Evolutionary conservation across 92 coral and sea anemone genomes (phyloP).

Genomic region (Paramuricea clavata): DNA sequence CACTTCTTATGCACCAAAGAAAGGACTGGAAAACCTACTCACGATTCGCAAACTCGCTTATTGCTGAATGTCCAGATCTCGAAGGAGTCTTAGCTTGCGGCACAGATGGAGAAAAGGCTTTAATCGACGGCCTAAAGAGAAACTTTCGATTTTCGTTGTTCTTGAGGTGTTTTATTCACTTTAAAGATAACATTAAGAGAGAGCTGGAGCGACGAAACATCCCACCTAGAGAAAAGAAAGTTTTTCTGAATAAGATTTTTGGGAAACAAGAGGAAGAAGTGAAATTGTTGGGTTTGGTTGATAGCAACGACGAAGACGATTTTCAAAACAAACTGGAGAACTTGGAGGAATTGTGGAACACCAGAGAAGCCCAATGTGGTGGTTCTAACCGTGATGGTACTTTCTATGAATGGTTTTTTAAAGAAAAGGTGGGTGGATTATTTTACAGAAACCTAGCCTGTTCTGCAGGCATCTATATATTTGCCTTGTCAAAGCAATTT

Average conservation of each 20-base stretch:
- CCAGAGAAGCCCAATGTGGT: too few relatives aligned
- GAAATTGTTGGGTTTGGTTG: too few relatives aligned
- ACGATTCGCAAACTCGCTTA: not conserved
- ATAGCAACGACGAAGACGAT: too few relatives aligned
- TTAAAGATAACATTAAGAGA: slow-evolving; percentile 52
- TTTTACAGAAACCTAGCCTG: too few relatives aligned
- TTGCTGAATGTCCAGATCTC: not conserved
- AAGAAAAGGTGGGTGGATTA: slow-evolving; percentile 34
- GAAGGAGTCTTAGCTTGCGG: not conserved
- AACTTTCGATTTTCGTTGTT: not conserved
- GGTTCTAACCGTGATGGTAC: too few relatives aligned
- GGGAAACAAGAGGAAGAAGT: too few relatives aligned
- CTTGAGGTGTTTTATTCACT: slow-evolving; percentile 46
- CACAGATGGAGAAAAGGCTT: not conserved
- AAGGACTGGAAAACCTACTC: not conserved
- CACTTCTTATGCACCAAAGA: not conserved
- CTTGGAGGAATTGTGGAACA: too few relatives aligned
- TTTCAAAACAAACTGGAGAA: too few relatives aligned
- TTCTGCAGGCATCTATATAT: too few relatives aligned
- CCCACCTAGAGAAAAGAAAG: slow-evolving; percentile 4
- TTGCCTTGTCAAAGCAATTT: too few relatives aligned
- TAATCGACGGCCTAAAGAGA: not conserved
- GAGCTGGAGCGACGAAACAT: slow-evolving; percentile 50
- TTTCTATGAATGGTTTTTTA: slow-evolving; percentile 41
- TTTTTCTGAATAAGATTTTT: too few relatives aligned